Base-by-base conservation (phyloP, 2,113 vertebrate genomes). In the Channa argus region DNA sequence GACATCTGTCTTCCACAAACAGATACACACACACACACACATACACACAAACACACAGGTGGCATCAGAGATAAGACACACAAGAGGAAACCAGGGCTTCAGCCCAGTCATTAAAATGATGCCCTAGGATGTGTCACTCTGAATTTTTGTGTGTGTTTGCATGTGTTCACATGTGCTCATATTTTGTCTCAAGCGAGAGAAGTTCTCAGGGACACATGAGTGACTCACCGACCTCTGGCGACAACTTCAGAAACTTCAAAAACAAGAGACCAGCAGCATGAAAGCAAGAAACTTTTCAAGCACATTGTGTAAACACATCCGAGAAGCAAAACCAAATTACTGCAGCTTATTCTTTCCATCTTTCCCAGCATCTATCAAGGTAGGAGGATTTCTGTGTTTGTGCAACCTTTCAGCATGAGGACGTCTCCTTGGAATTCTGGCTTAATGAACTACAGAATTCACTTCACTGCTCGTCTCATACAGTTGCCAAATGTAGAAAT, bases 1-100 rank as follows among this genome's bases (percentile, higher is more conserved):
- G 76, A 87, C 86, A 86, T 86, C 67, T 77, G 86, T 77, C 85
- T 65, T 44, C n/a, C 58, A 44, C 74, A 24, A 24, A 24, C 24
- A 56, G 1, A 75, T 38, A 45, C 55, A 67, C 60, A 50, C 62
- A 44, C 59, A 63, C 49, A 24, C 24, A 24, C 24, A 24, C 63
- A 74, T n/a, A n/a, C n/a, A n/a, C 62, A 44, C 59, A 63, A 53
- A 24, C 24, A 24, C 24, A 24, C 63, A 74, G 76, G 80, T 77
- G 79, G 81, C 39, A 74, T 63, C 36, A 51, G 49, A 78, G 60
- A 58, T 54, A 50, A 52, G 13, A 60, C 45, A 68, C 36, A 47
- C 47, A 52, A 55, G 50, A 49, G 66, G 46, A 62, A 76, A 36
- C 61, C 36, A 47, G 53, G 41, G 56, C 56, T 71, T 60, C 60